Conservation (phyloP, 1,140 invertebrate genomes). For the Drosophila leontia region DNA sequence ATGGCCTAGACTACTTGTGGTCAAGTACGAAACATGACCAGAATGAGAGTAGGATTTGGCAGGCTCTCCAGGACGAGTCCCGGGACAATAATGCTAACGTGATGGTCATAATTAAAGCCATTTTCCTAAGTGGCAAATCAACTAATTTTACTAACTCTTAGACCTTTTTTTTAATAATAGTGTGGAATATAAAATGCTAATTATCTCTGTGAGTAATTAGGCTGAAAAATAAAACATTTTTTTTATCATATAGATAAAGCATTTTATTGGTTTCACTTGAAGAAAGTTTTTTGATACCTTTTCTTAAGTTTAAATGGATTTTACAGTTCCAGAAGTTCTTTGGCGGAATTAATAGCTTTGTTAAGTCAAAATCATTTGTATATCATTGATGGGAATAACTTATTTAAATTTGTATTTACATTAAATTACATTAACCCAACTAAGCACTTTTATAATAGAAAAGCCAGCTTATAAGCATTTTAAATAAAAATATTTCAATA, state of each 20-base stretch:
- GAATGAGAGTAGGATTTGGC: conserved; percentile 10
- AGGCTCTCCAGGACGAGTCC: neutral
- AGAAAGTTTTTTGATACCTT: neutral
- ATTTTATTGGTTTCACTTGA: neutral
- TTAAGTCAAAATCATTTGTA: neutral
- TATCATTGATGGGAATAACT: neutral
- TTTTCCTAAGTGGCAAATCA: neutral
- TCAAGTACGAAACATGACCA: conserved; percentile 22
- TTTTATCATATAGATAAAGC: neutral
- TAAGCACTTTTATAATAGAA: neutral
- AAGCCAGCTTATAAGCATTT: neutral
- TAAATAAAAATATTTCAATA: neutral
- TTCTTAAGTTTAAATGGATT: too few species aligned
- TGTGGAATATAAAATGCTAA: conserved; percentile 8
- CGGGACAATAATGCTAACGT: conserved; percentile 1
- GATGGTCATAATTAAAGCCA: conserved; percentile 6
- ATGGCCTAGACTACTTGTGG: conserved; percentile 15
- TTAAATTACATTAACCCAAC: neutral
- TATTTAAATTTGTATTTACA: neutral
- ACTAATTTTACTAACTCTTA: conserved; percentile 1
- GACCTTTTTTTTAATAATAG: neutral
- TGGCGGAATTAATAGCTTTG: neutral
- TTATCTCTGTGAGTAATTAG: neutral
- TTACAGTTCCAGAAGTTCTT: too few species aligned
- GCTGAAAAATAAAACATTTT: neutral